Evolutionary conservation across 2,113 vertebrate genomes (phyloP).

Genomic region (Tupaia tana): DNA sequence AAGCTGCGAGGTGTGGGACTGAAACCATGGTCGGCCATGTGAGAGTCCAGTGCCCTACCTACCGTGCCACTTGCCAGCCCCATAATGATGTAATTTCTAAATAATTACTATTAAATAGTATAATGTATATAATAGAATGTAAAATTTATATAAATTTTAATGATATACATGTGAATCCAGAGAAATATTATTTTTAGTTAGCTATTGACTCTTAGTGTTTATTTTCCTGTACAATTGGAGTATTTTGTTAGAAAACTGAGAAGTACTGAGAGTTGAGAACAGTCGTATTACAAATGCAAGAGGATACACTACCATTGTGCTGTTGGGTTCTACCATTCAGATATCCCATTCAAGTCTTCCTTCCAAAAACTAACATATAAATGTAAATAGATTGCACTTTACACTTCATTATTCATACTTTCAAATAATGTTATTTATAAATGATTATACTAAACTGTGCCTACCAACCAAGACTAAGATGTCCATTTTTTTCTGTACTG

Average conservation of each 20-base stretch:
- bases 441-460: background rate
- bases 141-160: background rate
- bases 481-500: background rate
- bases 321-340: background rate
- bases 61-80: no score
- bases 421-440: background rate
- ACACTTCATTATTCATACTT: slow-evolving; percentile 1
- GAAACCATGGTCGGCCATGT: no score
- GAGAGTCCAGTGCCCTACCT: no score
- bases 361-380: slow-evolving; percentile 35
- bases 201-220: background rate
- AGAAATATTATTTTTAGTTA: background rate
- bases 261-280: slow-evolving; percentile 9
- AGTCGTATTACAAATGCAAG: background rate
- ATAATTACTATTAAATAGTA: background rate
- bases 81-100: background rate
- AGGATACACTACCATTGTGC: background rate
- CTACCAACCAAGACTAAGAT: background rate
- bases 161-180: background rate
- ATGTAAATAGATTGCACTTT: background rate
- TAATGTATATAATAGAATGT: background rate
- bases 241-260: slow-evolving; percentile 24
- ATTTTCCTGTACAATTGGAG: background rate
- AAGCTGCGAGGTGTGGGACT: no score
- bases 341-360: background rate